Base-by-base conservation (phyloP, 2,888 invertebrate genomes). In the Chloromyia formosa region DNA sequence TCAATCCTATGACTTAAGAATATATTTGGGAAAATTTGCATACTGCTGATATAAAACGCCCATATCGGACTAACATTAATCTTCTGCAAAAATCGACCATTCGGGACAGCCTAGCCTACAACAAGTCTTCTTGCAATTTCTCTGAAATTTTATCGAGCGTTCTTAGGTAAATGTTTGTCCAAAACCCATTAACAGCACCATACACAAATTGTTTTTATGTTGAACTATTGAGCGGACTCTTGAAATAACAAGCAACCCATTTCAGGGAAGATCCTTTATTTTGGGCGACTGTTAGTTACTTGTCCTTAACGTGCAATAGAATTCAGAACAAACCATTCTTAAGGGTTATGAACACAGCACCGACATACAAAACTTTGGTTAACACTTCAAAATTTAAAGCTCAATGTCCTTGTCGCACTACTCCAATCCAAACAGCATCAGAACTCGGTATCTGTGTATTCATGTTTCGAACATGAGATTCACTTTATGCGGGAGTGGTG, bases 101-200 rank as follows among this genome's bases (percentile, higher is more conserved):
- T n/a, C n/a, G n/a, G n/a, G n/a, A n/a, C n/a, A n/a, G n/a, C n/a
- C n/a, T n/a, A n/a, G n/a, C n/a, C n/a, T n/a, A n/a, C n/a, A n/a
- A n/a, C n/a, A n/a, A n/a, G n/a, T n/a, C n/a, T 35, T 7, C 27
- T 35, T 35, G 7, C 27, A 35, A 4, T 35, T 4, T 35, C 27
- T 7, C 2, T 35, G 7, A 58, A 22, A 66, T 56, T 35, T 56
- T 71, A 18, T 56, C 71, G 56, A 58, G 35, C 45, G 40, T 40
- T 56, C 7, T 71, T 56, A 40, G 56, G 71, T 56, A 71, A 71
- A 71, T 71, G 71, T 71, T 71, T 71, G 71, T 20, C 71, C 20
- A 12, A 40, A 54, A 56, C 40, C 71, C 58, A 71, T 71, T 71
- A 71, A 71, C 56, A 35, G 35, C 56, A 40, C 40, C 56, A 69